These are phyloP conservation scores for Maniola jurtina DNA, from an alignment of 1,140 invertebrate species.

Conservation along the genomic window DNA sequence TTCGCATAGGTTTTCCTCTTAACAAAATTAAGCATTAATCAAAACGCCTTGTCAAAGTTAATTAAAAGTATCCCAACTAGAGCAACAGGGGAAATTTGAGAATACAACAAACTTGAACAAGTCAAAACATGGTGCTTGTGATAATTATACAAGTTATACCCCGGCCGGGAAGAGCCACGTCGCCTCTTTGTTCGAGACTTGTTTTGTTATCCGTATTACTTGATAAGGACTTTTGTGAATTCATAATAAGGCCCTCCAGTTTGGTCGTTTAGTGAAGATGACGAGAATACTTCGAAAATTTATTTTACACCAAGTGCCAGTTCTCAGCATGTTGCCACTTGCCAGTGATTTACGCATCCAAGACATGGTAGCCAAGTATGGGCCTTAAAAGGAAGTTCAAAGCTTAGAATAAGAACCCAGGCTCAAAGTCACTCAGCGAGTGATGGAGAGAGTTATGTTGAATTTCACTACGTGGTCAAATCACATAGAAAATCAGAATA, in stretches of 20 bases:
- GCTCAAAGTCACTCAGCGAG: too few species aligned
- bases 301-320: too few species aligned
- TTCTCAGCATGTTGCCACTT: too few species aligned
- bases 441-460: too few species aligned
- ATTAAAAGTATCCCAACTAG: slow-evolving; percentile 10
- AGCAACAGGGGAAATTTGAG: slow-evolving; percentile 12
- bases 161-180: neutral
- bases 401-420: too few species aligned
- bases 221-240: slow-evolving; percentile 7
- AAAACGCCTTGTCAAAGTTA: slow-evolving; percentile 12
- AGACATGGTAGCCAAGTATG: too few species aligned
- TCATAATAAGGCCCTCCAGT: neutral
- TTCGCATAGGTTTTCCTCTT: too few species aligned
- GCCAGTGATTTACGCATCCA: too few species aligned
- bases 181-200: slow-evolving; percentile 6
- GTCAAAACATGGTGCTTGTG: slow-evolving; percentile 13
- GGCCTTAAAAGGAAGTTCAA: too few species aligned
- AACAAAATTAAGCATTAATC: slow-evolving; percentile 10
- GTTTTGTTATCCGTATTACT: slow-evolving; percentile 6
- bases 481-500: too few species aligned
- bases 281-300: neutral
- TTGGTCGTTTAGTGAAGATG: neutral
- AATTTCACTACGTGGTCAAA: too few species aligned
- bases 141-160: slow-evolving; percentile 6
- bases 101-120: slow-evolving; percentile 15